These are phyloP conservation scores for Vicugna pacos DNA, from an alignment of 2,113 vertebrate species.

Conservation along the genomic window DNA sequence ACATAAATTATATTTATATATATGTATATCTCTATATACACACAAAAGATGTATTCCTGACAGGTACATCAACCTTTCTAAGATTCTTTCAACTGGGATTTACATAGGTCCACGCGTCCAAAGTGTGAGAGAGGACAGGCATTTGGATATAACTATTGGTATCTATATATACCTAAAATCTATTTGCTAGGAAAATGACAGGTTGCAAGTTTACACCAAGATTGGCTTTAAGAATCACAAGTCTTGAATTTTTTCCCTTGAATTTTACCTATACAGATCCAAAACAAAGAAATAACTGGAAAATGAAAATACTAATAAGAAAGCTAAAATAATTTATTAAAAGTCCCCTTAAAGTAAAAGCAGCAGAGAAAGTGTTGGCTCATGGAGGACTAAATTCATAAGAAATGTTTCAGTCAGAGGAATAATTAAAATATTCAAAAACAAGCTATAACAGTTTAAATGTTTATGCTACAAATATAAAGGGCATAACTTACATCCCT, in stretches of 20 bases:
- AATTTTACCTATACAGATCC: neutral
- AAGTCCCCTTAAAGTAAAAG: neutral
- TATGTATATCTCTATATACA: neutral
- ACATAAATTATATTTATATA: neutral
- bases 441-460: neutral
- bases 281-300: neutral
- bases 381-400: neutral
- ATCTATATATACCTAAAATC: neutral
- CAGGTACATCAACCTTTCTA: neutral
- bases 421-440: neutral
- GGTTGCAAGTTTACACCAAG: neutral
- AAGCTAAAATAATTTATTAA: neutral
- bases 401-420: neutral
- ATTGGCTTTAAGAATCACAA: neutral
- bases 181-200: neutral
- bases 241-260: slow-evolving; percentile 5
- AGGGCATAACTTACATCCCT: neutral
- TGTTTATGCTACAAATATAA: neutral
- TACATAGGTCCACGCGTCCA: neutral
- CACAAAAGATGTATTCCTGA: neutral
- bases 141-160: neutral
- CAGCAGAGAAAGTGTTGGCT: neutral
- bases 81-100: neutral
- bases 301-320: neutral
- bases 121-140: neutral